These are phyloP conservation scores for Junco hyemalis DNA, from an alignment of 2,113 vertebrate genomes.

Conservation along the genomic window DNA sequence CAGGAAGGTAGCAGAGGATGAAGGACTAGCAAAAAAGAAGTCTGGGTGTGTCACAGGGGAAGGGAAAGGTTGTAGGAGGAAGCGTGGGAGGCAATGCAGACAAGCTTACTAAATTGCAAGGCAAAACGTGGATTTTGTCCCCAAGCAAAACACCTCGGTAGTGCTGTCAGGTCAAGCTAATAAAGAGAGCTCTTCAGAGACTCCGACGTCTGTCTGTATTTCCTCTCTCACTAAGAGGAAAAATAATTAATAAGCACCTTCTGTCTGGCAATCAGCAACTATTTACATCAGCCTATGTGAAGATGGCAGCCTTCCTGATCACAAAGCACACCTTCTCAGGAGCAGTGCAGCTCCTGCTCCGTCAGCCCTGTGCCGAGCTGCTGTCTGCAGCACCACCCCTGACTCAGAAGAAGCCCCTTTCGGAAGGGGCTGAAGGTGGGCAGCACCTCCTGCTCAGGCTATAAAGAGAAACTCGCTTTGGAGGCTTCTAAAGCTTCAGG, in stretches of 20 bases:
- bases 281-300: conserved; percentile 10
- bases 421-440: neutral
- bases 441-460: fast-evolving
- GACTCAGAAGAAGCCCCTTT: neutral
- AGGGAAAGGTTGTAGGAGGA: conserved; percentile 45
- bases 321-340: neutral
- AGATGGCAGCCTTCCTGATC: neutral
- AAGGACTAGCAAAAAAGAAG: neutral
- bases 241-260: conserved; percentile 62
- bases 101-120: conserved; percentile 57
- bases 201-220: neutral
- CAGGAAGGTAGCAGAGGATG: neutral
- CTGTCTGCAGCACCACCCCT: fast-evolving
- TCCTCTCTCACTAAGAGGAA: conserved; percentile 33
- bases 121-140: conserved; percentile 45
- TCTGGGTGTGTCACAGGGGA: neutral
- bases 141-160: conserved; percentile 56
- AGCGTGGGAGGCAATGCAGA: conserved; percentile 42
- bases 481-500: neutral
- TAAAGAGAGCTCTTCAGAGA: conserved; percentile 43
- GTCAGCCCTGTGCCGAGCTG: fast-evolving
- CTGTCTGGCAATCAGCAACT: conserved; percentile 33
- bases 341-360: neutral
- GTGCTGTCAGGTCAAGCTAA: conserved; percentile 46
- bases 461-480: neutral